A percentile compares a stretch with the other conserved stretches of the same genome.
These are phyloP conservation scores for Drosophila kepulauana DNA, from an alignment of 1,140 invertebrate species.

Conservation along the genomic window DNA sequence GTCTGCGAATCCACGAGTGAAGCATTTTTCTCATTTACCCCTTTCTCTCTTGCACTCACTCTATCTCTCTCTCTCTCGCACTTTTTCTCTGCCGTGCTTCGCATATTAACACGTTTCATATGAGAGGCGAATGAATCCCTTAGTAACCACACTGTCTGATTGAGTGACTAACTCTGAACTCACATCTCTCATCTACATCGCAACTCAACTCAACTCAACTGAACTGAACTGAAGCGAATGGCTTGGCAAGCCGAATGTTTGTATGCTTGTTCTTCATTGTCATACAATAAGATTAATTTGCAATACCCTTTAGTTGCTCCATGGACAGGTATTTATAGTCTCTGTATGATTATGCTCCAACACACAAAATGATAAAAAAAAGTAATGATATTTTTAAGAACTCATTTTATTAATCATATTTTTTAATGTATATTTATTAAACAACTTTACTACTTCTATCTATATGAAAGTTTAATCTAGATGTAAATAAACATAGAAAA, in stretches of 20 bases:
- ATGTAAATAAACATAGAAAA: too few species aligned
- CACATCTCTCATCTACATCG: too few species aligned
- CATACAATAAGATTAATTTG: slow-evolving; percentile 21
- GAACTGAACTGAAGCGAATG: neutral
- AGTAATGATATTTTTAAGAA: too few species aligned
- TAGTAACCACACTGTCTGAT: slow-evolving; percentile 68
- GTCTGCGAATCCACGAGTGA: slow-evolving; percentile 27
- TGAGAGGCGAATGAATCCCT: slow-evolving; percentile 54
- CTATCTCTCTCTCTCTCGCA: neutral
- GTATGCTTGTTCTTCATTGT: slow-evolving; percentile 8
- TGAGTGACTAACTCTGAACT: slow-evolving; percentile 23
- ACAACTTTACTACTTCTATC: too few species aligned
- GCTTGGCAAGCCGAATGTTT: slow-evolving; percentile 13
- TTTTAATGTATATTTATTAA: too few species aligned
- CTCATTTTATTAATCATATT: too few species aligned
- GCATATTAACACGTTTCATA: slow-evolving; percentile 79
- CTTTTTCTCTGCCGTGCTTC: slow-evolving; percentile 35
- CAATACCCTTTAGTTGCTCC: neutral
- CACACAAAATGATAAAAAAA: too few species aligned
- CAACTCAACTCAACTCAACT: slow-evolving; percentile 1
- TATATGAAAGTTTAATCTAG: too few species aligned
- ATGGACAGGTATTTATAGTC: neutral
- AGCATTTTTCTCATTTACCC: slow-evolving; percentile 41
- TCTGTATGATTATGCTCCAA: too few species aligned
- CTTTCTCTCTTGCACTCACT: slow-evolving; percentile 20